Conservation (phyloP, 2,113 vertebrate genomes). For the Microcebus griseorufus region DNA sequence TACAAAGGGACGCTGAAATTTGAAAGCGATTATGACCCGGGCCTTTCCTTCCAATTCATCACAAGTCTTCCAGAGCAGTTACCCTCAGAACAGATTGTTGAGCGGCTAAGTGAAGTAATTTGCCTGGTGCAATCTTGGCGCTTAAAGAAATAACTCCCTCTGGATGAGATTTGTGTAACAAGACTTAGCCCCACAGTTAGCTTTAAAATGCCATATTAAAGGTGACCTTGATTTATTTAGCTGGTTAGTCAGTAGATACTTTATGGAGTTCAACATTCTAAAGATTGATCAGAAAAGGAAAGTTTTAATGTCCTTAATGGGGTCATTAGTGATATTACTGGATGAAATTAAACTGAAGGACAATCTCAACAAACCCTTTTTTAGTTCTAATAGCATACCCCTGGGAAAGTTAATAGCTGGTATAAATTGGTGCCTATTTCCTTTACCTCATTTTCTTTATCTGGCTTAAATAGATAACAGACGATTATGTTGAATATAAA, state of each 20-base stretch:
- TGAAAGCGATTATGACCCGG: background rate
- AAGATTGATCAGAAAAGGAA: conserved; percentile 65
- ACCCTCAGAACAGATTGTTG: background rate
- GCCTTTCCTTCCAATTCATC: background rate
- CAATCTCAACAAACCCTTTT: conserved; percentile 57
- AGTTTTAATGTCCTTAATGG: conserved; percentile 65
- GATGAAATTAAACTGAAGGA: conserved; percentile 67
- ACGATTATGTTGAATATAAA: conserved; percentile 69
- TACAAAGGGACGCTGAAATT: background rate
- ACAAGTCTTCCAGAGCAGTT: background rate
- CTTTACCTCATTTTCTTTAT: conserved; percentile 72
- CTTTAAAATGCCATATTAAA: background rate
- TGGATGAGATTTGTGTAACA: background rate
- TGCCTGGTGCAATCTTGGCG: background rate
- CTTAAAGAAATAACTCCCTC: background rate
- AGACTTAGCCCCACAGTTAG: background rate
- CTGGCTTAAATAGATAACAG: conserved; percentile 69
- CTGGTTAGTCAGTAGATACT: conserved; percentile 55
- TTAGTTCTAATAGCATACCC: conserved; percentile 51
- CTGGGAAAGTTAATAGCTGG: conserved; percentile 62
- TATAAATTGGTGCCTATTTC: conserved; percentile 64
- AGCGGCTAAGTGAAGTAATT: background rate
- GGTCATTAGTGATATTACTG: conserved; percentile 63
- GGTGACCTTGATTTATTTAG: conserved; percentile 68
- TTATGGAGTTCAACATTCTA: conserved; percentile 57